These are phyloP conservation scores for Zootoca vivipara DNA, from an alignment of 2,113 vertebrate genomes.

Conservation along the genomic window DNA sequence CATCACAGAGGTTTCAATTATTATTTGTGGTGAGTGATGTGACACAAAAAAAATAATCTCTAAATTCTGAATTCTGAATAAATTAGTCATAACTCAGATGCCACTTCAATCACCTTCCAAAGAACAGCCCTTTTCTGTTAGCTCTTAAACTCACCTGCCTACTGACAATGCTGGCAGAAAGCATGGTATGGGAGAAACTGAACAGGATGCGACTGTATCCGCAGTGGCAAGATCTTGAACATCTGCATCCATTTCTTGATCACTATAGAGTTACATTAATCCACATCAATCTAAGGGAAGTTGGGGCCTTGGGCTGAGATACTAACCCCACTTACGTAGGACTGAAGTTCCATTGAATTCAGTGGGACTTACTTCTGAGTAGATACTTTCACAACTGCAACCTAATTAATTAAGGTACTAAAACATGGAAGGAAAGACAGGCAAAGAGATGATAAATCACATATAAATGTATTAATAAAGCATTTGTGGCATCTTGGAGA, in stretches of 20 bases:
- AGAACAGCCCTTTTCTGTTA: constrained; percentile 46
- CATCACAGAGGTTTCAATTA: constrained; percentile 72
- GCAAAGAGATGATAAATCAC: neutral
- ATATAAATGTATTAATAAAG: neutral
- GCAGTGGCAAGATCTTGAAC: neutral
- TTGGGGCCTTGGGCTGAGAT: too few species aligned
- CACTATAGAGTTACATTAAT: neutral
- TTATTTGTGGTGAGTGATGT: constrained; percentile 72
- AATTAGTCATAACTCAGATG: constrained; percentile 73
- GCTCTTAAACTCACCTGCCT: constrained; percentile 49
- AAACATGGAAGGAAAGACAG: neutral
- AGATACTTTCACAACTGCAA: too few species aligned
- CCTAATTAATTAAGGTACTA: neutral
- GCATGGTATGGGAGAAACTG: neutral
- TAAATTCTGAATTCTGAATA: constrained; percentile 77
- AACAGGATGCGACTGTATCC: neutral
- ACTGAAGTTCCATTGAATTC: too few species aligned
- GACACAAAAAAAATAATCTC: constrained; percentile 69
- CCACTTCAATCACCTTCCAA: constrained; percentile 67
- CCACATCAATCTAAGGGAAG: neutral
- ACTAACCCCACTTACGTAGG: too few species aligned
- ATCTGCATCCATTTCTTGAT: neutral
- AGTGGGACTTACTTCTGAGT: too few species aligned
- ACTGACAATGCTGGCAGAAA: constrained; percentile 21
- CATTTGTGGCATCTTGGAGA: neutral